Base-by-base conservation (phyloP, 2,888 invertebrate species). In the Leptodirus hochenwartii region DNA sequence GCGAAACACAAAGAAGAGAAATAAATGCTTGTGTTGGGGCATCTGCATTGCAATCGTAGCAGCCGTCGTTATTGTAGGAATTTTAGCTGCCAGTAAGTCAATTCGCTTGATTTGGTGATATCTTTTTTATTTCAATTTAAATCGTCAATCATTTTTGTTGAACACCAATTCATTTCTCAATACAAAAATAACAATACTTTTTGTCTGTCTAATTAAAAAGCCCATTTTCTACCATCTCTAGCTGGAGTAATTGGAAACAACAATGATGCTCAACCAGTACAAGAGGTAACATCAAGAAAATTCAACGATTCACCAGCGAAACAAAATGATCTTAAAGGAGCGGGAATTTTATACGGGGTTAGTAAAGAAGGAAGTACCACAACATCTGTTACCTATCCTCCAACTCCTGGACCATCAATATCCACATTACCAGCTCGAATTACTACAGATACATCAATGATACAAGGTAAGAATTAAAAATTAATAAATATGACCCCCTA, bases 11-110 rank as follows among this genome's bases (percentile, higher is more conserved):
- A 69, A 70, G 45, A 64, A 68, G 32, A 69, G 72, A 47, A 68
- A 69, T 40, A 62, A 64, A 47, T 61, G 64, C 42, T 49, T 65
- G 13, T 77, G 77, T 50, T 79, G 79, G 76, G 66, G 69, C 15
- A 58, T 74, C 31, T 66, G 74, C 36, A 59, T 72, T 22, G 60
- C 70, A 14, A 57, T 76, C 27, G 61, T 76, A 12, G 64, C 68
- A 10, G 65, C 71, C 22, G 66, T 71, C 15, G 61, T 78, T 13
- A 65, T 78, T 22, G 59, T 80, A 44, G 75, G 74, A 38, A 72
- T 77, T 40, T 59, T 80, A 41, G 75, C 76, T 45, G 76, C 71
- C 49, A 73, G 80, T 79, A 54, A 69, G 70, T 62, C 36, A 6
- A 24, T 17, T 17, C n/a, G 15, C 9, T 29, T n/a, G 23, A 8